Conservation (phyloP, 92 coral and sea anemone species). For the Phenganax stokvisi region DNA sequence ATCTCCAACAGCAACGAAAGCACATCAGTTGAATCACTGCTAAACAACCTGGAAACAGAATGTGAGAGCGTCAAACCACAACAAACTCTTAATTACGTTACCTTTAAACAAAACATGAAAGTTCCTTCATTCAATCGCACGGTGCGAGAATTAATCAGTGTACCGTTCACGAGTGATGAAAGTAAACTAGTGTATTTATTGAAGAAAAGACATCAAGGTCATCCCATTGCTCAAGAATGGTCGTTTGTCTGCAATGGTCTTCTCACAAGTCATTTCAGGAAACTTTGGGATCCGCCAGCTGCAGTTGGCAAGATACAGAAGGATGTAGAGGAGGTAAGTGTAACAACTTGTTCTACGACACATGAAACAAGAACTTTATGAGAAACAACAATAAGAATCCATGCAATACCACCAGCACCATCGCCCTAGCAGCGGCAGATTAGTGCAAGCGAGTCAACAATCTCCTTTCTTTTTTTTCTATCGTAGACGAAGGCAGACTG, state of each 20-base stretch:
- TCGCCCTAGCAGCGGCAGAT: too few relatives aligned
- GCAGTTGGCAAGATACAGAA: conserved; percentile 33
- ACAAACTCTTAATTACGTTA: background rate
- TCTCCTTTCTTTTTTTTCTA: background rate
- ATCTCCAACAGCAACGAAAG: background rate
- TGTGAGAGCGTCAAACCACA: background rate
- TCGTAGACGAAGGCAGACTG: conserved; percentile 19
- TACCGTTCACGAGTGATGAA: conserved; percentile 39
- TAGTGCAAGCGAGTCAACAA: too few relatives aligned
- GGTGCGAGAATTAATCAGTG: conserved; percentile 36
- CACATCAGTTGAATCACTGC: background rate
- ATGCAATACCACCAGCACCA: too few relatives aligned
- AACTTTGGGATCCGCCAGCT: conserved; percentile 62
- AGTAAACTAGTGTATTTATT: conserved; percentile 33
- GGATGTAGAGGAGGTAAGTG: conserved; percentile 4
- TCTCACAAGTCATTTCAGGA: conserved; percentile 72
- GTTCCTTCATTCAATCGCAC: conserved; percentile 33
- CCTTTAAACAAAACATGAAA: background rate
- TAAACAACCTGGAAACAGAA: background rate
- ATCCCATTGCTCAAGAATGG: conserved; percentile 45
- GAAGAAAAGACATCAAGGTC: conserved; percentile 36
- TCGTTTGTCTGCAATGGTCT: conserved; percentile 32
- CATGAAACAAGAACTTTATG: too few relatives aligned
- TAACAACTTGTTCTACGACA: too few relatives aligned
- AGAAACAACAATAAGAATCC: too few relatives aligned